phyloP scores from a whole-genome alignment of 2,888 invertebrate genomes.

The Chalcosyrphus nemorum region DNA sequence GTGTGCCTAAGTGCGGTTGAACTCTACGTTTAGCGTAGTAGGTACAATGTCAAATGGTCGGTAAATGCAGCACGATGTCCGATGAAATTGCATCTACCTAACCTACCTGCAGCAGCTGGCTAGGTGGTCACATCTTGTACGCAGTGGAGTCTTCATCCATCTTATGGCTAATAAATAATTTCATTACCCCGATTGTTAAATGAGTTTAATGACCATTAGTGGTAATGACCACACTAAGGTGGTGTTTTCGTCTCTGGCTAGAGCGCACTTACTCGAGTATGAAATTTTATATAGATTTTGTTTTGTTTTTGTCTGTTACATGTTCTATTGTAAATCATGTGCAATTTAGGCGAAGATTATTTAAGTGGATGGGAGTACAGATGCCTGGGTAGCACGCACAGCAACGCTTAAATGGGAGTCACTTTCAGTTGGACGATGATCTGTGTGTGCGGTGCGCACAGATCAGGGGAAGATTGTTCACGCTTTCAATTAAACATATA shows the following conservation, averaged over 20 bases:
- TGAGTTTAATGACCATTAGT: slow-evolving; percentile 56
- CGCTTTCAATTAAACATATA: slow-evolving; percentile 15
- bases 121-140: slow-evolving; percentile 23
- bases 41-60: slow-evolving; percentile 27
- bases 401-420: slow-evolving; percentile 16
- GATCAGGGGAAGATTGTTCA: slow-evolving; percentile 5
- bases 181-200: slow-evolving; percentile 61
- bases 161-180: slow-evolving; percentile 43
- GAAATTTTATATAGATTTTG: slow-evolving; percentile 29
- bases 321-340: slow-evolving; percentile 45
- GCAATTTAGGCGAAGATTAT: slow-evolving; percentile 57
- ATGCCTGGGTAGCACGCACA: slow-evolving; percentile 53
- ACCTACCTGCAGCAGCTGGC: not conserved
- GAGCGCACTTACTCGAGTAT: not conserved
- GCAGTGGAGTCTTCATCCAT: not conserved
- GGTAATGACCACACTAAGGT: slow-evolving; percentile 44
- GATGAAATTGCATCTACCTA: slow-evolving; percentile 25
- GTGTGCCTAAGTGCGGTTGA: slow-evolving; percentile 12
- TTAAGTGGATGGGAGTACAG: slow-evolving; percentile 28
- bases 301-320: slow-evolving; percentile 37
- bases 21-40: not conserved
- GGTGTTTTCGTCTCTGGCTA: slow-evolving; percentile 3
- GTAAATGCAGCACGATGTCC: slow-evolving; percentile 7
- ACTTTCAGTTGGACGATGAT: slow-evolving; percentile 38
- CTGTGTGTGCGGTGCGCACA: not conserved